Evolutionary conservation across 2,113 vertebrate species (phyloP).

Genomic region (Lepisosteus osseus): DNA sequence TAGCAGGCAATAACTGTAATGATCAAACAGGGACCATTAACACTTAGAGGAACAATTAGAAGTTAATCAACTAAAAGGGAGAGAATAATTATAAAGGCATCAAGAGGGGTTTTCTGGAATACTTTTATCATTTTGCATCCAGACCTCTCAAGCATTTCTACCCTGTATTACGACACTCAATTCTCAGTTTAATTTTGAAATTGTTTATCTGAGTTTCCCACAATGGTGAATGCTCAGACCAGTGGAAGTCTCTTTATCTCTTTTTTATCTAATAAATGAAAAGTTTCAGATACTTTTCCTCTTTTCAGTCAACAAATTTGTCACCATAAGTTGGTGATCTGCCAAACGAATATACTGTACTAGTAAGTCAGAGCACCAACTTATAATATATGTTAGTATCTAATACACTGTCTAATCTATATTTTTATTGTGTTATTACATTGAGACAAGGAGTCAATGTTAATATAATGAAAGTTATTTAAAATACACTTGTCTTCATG

Average conservation of each 20-base stretch:
- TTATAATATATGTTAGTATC: too few species aligned
- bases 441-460: too few species aligned
- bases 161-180: neutral
- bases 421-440: too few species aligned
- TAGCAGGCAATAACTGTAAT: slow-evolving; percentile 97
- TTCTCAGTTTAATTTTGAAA: slow-evolving; percentile 21
- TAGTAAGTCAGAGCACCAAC: too few species aligned
- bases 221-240: neutral
- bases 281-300: too few species aligned
- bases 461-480: too few species aligned
- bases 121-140: slow-evolving; percentile 25
- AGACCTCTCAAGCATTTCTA: slow-evolving; percentile 18
- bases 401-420: too few species aligned
- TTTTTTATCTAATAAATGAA: neutral
- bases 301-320: too few species aligned
- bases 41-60: slow-evolving; percentile 96
- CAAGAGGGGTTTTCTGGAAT: slow-evolving; percentile 65
- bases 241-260: slow-evolving; percentile 9
- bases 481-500: neutral
- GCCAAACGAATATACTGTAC: too few species aligned
- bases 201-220: slow-evolving; percentile 9
- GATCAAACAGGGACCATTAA: slow-evolving; percentile 94
- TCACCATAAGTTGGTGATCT: too few species aligned
- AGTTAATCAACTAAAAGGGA: slow-evolving; percentile 99
- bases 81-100: slow-evolving; percentile 94